These are phyloP conservation scores for Pangasius macronema DNA, from an alignment of 2,797 vertebrate genomes.

Conservation along the genomic window DNA sequence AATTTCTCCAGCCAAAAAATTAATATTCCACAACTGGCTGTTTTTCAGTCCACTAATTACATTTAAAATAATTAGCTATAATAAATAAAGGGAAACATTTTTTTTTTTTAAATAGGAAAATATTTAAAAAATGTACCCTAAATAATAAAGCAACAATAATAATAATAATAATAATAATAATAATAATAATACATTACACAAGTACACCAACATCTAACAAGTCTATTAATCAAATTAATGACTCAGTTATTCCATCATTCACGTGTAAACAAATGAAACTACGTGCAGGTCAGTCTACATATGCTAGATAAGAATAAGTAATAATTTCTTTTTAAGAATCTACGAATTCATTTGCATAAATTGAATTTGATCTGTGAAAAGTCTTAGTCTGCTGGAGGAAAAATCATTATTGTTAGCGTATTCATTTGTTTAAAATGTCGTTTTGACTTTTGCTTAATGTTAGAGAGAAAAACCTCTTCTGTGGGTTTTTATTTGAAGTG, in stretches of 20 bases:
- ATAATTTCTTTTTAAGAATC: neutral
- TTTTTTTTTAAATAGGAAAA: too few relatives aligned
- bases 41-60: neutral
- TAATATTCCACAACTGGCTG: neutral
- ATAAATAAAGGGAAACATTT: neutral
- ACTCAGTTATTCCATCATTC: neutral
- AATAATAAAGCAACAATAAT: neutral
- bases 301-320: neutral
- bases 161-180: conserved; percentile 1
- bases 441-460: neutral
- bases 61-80: neutral
- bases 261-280: neutral
- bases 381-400: neutral
- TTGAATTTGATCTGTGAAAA: neutral
- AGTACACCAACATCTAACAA: neutral
- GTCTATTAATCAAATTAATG: neutral
- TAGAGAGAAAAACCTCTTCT: neutral
- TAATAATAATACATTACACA: neutral
- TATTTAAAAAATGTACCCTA: too few relatives aligned
- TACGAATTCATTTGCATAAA: neutral
- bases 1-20: neutral
- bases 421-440: neutral
- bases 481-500: neutral
- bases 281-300: neutral
- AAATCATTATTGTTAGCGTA: neutral